Evolutionary conservation across 2,797 vertebrate genomes (phyloP).

Genomic region (Melanotaenia trifasciata): DNA sequence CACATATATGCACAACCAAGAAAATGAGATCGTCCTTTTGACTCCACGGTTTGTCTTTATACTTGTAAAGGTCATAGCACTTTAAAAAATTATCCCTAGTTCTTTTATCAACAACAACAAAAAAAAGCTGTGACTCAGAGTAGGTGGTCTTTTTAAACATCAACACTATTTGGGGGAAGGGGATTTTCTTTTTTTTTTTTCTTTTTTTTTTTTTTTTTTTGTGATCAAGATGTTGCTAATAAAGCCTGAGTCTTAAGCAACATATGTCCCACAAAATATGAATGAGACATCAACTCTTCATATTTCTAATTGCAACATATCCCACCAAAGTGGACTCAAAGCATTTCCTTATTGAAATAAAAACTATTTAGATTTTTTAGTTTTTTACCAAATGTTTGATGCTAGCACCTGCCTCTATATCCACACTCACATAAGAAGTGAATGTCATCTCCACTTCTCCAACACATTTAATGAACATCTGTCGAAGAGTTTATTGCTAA

Average conservation of each 20-base stretch:
- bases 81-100: not conserved
- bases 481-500: not conserved
- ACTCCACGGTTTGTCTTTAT: not conserved
- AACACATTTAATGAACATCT: not conserved
- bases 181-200: no score
- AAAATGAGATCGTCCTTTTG: constrained; percentile 6
- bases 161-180: no score
- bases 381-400: not conserved
- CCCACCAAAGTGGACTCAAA: not conserved
- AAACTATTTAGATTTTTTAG: not conserved
- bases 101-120: not conserved
- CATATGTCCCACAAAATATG: not conserved
- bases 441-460: not conserved
- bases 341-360: not conserved
- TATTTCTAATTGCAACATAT: not conserved
- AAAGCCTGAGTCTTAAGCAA: not conserved
- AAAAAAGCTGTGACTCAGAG: no score
- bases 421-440: no score
- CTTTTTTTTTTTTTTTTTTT: not conserved
- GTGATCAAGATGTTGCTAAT: not conserved
- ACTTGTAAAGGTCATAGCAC: constrained; percentile 2
- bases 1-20: not conserved
- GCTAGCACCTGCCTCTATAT: no score
- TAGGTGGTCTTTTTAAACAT: no score
- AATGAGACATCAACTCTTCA: not conserved